phyloP scores from a whole-genome alignment of 2,888 invertebrate species.

The Sinelater perroti region DNA sequence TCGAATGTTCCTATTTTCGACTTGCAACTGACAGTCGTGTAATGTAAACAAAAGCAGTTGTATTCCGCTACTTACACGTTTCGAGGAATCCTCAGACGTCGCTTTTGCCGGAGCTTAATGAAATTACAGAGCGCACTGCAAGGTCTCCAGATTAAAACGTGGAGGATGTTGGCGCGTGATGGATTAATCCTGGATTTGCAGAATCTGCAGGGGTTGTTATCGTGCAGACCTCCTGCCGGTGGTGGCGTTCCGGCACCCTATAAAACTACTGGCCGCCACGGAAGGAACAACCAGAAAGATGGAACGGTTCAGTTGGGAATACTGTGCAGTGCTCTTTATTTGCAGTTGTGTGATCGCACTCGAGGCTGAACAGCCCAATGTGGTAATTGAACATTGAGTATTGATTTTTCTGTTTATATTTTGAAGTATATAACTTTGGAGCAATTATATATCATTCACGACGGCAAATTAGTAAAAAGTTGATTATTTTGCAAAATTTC shows the following conservation, averaged over 20 bases:
- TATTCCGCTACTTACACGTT: neutral
- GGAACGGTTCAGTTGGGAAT: conserved; percentile 45
- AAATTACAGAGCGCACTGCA: conserved; percentile 21
- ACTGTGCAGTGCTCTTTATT: conserved; percentile 42
- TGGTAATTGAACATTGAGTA: conserved; percentile 15
- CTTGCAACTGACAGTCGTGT: too few relatives aligned
- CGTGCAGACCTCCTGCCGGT: conserved; percentile 48
- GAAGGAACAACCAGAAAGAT: conserved; percentile 40
- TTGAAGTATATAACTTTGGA: neutral
- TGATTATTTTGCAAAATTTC: neutral
- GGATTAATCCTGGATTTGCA: conserved; percentile 46
- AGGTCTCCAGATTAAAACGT: conserved; percentile 26
- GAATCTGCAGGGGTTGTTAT: conserved; percentile 53
- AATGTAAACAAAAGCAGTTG: too few relatives aligned
- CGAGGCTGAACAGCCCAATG: conserved; percentile 16
- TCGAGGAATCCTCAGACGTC: too few relatives aligned
- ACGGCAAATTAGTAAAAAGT: neutral
- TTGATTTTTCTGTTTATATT: neutral
- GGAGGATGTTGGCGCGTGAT: conserved; percentile 34
- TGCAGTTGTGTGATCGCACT: conserved; percentile 16
- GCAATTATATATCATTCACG: neutral
- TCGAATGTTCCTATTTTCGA: too few relatives aligned
- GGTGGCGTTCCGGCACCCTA: conserved; percentile 43
- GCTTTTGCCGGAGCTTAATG: conserved; percentile 15
- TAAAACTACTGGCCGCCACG: conserved; percentile 44